Percentiles rank a stretch among this genome's conserved stretches.
Conservation (phyloP, 2,113 vertebrate genomes). For the Callocephalon fimbriatum region DNA sequence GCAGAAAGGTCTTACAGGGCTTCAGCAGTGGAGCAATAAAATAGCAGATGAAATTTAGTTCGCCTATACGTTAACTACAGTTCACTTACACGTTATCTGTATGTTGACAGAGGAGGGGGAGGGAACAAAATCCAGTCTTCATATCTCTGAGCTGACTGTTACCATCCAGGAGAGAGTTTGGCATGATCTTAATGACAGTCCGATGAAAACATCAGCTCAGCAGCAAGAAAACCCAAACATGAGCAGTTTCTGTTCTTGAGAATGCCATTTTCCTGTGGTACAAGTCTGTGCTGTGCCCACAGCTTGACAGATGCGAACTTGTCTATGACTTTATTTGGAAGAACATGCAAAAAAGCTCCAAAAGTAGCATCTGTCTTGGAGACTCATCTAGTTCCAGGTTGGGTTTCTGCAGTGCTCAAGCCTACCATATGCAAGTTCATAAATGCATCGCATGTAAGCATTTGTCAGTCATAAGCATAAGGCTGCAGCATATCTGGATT, state of each 20-base stretch:
- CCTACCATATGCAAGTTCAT: background rate
- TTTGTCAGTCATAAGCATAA: background rate
- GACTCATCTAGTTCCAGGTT: background rate
- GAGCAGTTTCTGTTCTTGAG: background rate
- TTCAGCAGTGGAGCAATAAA: background rate
- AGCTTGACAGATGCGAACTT: background rate
- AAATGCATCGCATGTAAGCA: background rate
- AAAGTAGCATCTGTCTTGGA: background rate
- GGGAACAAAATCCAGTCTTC: background rate
- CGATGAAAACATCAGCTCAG: background rate
- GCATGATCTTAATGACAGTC: background rate
- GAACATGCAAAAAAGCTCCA: background rate
- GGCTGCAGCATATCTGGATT: background rate
- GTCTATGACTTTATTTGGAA: background rate
- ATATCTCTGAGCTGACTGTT: background rate
- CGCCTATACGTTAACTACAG: background rate
- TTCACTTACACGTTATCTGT: background rate
- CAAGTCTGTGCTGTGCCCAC: background rate
- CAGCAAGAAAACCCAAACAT: background rate
- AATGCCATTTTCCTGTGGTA: background rate
- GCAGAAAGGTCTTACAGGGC: background rate
- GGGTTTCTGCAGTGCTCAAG: background rate
- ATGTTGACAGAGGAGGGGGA: background rate
- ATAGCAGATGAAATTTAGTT: background rate
- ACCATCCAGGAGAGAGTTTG: background rate